Percentiles rank a stretch among this genome's conserved stretches.
These are phyloP conservation scores for Calypte anna DNA, from an alignment of 2,113 vertebrate genomes.

Conservation along the genomic window DNA sequence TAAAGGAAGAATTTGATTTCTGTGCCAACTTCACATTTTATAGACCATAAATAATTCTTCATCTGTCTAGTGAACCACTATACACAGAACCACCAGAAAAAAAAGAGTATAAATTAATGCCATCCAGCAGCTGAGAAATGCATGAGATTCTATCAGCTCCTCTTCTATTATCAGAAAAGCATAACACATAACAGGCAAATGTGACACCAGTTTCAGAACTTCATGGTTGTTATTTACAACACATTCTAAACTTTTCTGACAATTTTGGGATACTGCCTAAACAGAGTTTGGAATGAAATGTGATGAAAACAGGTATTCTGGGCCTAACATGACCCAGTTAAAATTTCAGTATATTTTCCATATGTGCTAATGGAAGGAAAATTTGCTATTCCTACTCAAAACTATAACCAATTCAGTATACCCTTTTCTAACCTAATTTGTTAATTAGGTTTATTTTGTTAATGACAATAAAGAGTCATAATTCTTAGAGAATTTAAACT, in stretches of 20 bases:
- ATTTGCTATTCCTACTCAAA: background rate
- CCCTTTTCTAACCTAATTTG: background rate
- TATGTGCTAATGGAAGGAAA: background rate
- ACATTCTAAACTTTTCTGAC: constrained; percentile 7
- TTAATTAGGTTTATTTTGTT: too few species aligned
- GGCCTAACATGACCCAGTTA: background rate
- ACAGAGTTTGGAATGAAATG: background rate
- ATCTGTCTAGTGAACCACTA: background rate
- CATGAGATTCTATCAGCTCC: background rate
- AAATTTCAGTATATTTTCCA: background rate
- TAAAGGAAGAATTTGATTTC: background rate
- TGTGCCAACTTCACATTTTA: background rate
- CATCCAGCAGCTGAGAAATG: background rate
- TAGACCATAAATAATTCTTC: constrained; percentile 1
- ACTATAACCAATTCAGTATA: background rate
- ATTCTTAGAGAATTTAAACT: background rate
- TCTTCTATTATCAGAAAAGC: background rate
- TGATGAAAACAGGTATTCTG: background rate
- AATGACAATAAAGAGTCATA: background rate
- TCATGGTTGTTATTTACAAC: constrained; percentile 1
- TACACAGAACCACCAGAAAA: background rate
- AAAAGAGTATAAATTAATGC: constrained; percentile 17
- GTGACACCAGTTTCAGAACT: constrained; percentile 9
- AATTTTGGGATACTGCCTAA: background rate
- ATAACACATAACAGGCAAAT: background rate